phyloP scores from a whole-genome alignment of 2,113 vertebrate species.

The Callaeas wilsoni region DNA sequence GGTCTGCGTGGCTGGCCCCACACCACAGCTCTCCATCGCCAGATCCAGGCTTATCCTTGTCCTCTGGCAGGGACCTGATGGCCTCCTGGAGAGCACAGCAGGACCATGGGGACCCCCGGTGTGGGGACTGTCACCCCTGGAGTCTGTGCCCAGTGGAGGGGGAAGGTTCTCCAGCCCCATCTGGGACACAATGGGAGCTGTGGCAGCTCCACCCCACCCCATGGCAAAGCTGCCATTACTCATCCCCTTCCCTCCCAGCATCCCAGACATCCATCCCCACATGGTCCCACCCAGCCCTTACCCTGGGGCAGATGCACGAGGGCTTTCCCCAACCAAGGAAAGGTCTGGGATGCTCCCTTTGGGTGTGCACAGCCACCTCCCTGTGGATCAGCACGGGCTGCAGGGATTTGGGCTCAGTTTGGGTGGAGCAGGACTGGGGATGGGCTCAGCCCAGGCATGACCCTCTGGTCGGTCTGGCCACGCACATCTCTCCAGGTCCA shows the following conservation, averaged over 20 bases:
- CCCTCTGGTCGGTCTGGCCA: not conserved
- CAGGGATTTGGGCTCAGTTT: not conserved
- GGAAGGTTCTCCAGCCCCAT: not conserved
- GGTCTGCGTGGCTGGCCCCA: not conserved
- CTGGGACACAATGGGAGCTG: not conserved
- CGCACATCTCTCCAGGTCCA: fast-evolving
- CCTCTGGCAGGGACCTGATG: not conserved
- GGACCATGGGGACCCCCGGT: fast-evolving
- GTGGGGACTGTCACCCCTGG: fast-evolving
- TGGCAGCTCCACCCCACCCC: not conserved
- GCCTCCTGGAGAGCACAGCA: not conserved
- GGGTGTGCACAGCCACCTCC: fast-evolving
- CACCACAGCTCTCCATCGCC: not conserved
- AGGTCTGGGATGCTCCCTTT: not conserved
- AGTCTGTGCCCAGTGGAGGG: not conserved
- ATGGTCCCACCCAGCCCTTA: not conserved
- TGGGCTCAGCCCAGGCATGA: fast-evolving
- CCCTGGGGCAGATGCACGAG: fast-evolving
- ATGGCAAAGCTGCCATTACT: fast-evolving
- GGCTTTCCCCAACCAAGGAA: fast-evolving
- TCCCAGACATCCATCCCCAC: not conserved
- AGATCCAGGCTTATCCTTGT: not conserved
- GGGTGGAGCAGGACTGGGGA: not conserved
- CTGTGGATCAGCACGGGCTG: fast-evolving
- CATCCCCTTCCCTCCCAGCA: fast-evolving